These are phyloP conservation scores for Anguilla marmorata DNA, from an alignment of 2,797 vertebrate genomes.

Conservation along the genomic window DNA sequence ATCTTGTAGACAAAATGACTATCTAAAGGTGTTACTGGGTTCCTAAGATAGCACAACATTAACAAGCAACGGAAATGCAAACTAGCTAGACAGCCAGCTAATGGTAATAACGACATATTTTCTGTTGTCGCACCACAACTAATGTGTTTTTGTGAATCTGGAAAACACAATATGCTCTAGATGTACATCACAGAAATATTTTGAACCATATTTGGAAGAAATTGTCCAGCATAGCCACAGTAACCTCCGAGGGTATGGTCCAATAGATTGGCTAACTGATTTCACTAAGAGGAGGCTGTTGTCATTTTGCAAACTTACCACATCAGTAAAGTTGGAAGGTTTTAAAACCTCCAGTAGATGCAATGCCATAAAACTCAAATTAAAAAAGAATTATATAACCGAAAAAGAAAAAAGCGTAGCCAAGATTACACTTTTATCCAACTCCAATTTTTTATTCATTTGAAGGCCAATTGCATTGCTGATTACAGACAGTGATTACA, in stretches of 20 bases:
- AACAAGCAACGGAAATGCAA: not conserved
- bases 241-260: not conserved
- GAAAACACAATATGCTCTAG: not conserved
- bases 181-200: not conserved
- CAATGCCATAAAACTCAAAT: not conserved
- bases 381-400: not conserved
- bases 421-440: constrained; percentile 37
- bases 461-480: constrained; percentile 42
- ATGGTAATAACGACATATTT: not conserved
- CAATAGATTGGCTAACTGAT: not conserved
- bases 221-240: not conserved
- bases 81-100: not conserved
- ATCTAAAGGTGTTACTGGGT: not conserved
- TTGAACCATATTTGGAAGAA: not conserved
- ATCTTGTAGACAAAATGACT: not conserved
- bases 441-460: constrained; percentile 39
- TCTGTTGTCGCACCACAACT: not conserved
- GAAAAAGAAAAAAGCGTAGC: not conserved
- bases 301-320: not conserved
- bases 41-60: not conserved
- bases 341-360: not conserved
- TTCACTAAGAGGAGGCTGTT: not conserved
- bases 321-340: not conserved
- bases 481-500: constrained; percentile 38
- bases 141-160: not conserved